Evolutionary conservation across 2,797 vertebrate species (phyloP).

Genomic region (Muraenolepis orangiensis): DNA sequence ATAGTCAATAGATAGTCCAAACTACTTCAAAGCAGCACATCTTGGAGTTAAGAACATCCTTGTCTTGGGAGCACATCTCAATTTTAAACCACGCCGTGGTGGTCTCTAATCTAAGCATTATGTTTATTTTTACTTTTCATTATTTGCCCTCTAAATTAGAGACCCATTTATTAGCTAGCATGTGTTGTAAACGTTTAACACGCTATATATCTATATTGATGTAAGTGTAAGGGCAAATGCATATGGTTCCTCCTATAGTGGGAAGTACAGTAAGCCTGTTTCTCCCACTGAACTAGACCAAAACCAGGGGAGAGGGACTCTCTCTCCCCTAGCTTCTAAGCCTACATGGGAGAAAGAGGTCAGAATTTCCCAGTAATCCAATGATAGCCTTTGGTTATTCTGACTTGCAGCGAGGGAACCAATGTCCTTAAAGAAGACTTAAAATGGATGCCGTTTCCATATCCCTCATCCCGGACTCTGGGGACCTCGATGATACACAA

Average conservation of each 20-base stretch:
- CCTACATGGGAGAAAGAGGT: slow-evolving; percentile 20
- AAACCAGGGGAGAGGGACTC: slow-evolving; percentile 4
- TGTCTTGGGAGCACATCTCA: not conserved
- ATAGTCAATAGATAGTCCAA: not conserved
- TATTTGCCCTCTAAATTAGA: not conserved
- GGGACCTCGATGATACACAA: slow-evolving; percentile 3
- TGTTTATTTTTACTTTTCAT: not conserved
- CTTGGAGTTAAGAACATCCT: not conserved
- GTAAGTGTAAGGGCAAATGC: not conserved
- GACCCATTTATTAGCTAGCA: not conserved
- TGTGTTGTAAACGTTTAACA: not conserved
- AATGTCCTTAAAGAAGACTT: slow-evolving; percentile 30
- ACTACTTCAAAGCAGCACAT: not conserved
- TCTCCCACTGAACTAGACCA: not conserved
- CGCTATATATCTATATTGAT: not conserved
- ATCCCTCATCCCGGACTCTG: not conserved
- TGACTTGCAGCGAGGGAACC: slow-evolving; percentile 10
- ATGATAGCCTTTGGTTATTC: slow-evolving; percentile 39
- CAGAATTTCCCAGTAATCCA: slow-evolving; percentile 38
- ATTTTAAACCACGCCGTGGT: too few relatives aligned
- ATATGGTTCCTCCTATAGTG: not conserved
- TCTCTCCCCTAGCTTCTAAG: slow-evolving; percentile 15
- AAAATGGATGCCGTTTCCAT: slow-evolving; percentile 7
- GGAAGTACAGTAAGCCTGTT: not conserved
- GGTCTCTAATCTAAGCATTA: too few relatives aligned